These are phyloP conservation scores for Discoglossus pictus DNA, from an alignment of 2,797 vertebrate species.

Conservation along the genomic window DNA sequence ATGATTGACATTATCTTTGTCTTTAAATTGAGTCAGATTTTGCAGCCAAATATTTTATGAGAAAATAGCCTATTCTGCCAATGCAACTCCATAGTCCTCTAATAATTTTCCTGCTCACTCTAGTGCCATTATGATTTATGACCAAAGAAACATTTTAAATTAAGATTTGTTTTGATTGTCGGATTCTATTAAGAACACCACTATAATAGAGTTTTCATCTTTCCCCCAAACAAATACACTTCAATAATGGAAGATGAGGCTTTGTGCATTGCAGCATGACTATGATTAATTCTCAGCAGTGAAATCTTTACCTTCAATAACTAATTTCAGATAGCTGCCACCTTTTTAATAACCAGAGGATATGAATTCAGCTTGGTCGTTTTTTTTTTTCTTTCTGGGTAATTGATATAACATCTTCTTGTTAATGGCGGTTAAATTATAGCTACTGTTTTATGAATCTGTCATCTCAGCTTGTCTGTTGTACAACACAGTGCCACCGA, in stretches of 20 bases:
- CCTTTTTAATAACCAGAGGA: conserved; percentile 68
- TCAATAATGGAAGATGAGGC: conserved; percentile 49
- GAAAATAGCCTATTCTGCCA: too few relatives aligned
- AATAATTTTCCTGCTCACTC: conserved; percentile 5
- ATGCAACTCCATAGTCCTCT: too few relatives aligned
- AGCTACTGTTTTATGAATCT: conserved; percentile 57
- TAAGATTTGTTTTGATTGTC: conserved; percentile 76
- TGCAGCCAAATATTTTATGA: too few relatives aligned
- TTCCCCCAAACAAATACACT: conserved; percentile 70
- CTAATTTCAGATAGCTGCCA: conserved; percentile 67
- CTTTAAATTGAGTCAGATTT: too few relatives aligned
- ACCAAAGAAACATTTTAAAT: conserved; percentile 67
- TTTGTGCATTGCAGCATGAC: conserved; percentile 58
- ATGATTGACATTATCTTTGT: too few relatives aligned
- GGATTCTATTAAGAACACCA: conserved; percentile 72
- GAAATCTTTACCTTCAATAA: conserved; percentile 68
- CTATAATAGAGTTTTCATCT: conserved; percentile 64
- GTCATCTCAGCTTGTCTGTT: conserved; percentile 54
- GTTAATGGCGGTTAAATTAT: conserved; percentile 68
- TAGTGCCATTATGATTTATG: conserved; percentile 72
- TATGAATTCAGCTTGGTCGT: conserved; percentile 62
- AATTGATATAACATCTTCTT: conserved; percentile 70
- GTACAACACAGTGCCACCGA: conserved; percentile 32
- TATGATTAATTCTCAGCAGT: conserved; percentile 70
- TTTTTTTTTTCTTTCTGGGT: conserved; percentile 64